Conservation (phyloP, 2,888 invertebrate genomes). For the Mythimna ferrago region DNA sequence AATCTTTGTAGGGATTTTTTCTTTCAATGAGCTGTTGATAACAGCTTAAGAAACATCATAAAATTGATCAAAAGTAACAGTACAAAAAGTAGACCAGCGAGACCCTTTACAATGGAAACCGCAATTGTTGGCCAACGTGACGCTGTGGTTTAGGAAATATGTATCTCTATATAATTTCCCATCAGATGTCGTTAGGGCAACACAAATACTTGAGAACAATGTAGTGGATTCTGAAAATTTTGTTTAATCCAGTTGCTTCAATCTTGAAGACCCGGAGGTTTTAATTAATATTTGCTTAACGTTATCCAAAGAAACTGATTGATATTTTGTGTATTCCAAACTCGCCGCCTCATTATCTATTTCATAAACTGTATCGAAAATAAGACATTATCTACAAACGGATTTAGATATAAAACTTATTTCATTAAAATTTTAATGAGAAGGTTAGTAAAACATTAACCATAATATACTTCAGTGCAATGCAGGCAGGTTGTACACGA, state of each 20-base stretch:
- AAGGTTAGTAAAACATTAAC: conserved; percentile 7
- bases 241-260: neutral
- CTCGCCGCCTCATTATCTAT: conserved; percentile 10
- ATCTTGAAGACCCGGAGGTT: conserved; percentile 11
- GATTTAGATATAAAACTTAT: conserved; percentile 6
- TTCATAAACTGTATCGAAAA: conserved; percentile 17
- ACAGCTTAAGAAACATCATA: neutral
- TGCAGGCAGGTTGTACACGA: conserved; percentile 41
- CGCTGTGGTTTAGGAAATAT: conserved; percentile 51
- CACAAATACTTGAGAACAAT: conserved; percentile 14
- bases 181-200: conserved; percentile 18
- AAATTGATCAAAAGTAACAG: conserved; percentile 26
- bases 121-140: conserved; percentile 37
- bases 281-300: conserved; percentile 6
- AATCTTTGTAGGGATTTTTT: neutral
- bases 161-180: conserved; percentile 33
- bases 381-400: conserved; percentile 5
- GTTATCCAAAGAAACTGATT: conserved; percentile 16
- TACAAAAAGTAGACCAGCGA: conserved; percentile 45
- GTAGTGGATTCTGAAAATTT: neutral
- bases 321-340: neutral
- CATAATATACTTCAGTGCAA: conserved; percentile 9
- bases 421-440: conserved; percentile 9
- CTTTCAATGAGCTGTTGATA: neutral
- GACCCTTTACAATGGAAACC: conserved; percentile 50